Base-by-base conservation (phyloP, 2,113 vertebrate species). In the Solenodon paradoxus region DNA sequence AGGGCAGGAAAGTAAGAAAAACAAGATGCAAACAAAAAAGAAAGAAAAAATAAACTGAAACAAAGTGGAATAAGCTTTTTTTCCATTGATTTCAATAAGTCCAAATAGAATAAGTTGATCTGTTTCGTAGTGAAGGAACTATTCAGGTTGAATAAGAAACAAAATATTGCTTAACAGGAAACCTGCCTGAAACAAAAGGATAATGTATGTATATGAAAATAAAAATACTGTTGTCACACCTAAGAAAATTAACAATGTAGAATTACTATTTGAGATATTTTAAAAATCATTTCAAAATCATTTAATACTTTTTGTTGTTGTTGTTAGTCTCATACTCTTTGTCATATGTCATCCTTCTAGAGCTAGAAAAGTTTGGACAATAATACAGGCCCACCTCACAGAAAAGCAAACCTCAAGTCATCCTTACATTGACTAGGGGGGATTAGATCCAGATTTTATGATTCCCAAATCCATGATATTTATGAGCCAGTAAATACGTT, bases 121-220 rank as follows among this genome's bases (percentile, higher is more conserved):
- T 66, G 11, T 74, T 35, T 38, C 61, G 19, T 35, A 55, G 38
- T 77, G 40, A 89, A 89, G 7, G 38, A 85, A 81, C 17, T 69
- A 35, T 85, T n/a, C 35, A 85, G 40, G 71, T 57, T 71, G 15
- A 16, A 78, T 81, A 24, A 89, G 92, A 81, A 82, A 11, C n/a
- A 75, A 81, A 71, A 26, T 49, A 40, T 19, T 38, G 4, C 24
- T 90, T n/a, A 92, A 71, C 1, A 92, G 38, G 53, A 87, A 91
- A 82, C 61, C 28, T 75, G 24, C 35, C 4, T 72, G 53, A 64
- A 84, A 35, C 95, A 96, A 7, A 97, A 96, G 4, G 87, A 30
- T 1, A 79, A 0, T 1, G 74, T 98, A 5, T 97, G 45, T 1
- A 97, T n/a, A n/a, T n/a, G n/a, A 61, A 42, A 86, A 5, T 32